phyloP scores from a whole-genome alignment of 2,113 vertebrate genomes.

The Sisor rabdophorus region DNA sequence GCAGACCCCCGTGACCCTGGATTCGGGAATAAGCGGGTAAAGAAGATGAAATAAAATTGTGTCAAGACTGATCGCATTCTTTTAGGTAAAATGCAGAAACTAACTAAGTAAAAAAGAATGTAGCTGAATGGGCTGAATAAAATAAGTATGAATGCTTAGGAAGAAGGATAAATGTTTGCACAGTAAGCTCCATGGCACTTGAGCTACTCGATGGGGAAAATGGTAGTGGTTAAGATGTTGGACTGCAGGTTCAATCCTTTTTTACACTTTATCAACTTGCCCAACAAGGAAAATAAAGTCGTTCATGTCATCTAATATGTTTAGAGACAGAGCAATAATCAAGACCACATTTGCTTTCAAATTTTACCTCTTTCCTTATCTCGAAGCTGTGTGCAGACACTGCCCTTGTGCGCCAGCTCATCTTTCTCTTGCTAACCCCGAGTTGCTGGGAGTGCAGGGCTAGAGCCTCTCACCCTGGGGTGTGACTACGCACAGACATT shows the following conservation, averaged over 20 bases:
- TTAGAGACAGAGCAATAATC: conserved; percentile 12
- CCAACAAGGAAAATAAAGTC: conserved; percentile 11
- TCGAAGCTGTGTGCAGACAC: conserved; percentile 58
- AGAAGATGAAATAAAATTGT: no score
- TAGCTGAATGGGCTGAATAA: neutral
- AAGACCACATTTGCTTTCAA: conserved; percentile 42
- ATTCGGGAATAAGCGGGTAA: no score
- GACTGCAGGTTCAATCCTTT: neutral
- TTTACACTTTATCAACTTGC: conserved; percentile 5
- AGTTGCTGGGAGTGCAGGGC: conserved; percentile 42
- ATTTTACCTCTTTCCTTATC: conserved; percentile 66
- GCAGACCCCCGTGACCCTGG: no score
- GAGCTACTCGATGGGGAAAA: neutral
- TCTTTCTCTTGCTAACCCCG: conserved; percentile 45
- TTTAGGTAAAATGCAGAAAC: neutral
- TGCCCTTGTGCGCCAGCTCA: conserved; percentile 55
- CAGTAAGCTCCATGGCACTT: neutral
- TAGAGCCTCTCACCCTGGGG: neutral
- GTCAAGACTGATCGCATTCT: neutral
- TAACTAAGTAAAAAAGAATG: conserved; percentile 12
- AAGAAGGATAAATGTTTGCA: neutral
- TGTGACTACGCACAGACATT: neutral
- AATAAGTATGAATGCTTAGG: neutral
- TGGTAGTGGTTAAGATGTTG: no score
- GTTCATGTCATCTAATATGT: conserved; percentile 1